Conservation (phyloP, 2,888 invertebrate species). For the Agrotis segetum region DNA sequence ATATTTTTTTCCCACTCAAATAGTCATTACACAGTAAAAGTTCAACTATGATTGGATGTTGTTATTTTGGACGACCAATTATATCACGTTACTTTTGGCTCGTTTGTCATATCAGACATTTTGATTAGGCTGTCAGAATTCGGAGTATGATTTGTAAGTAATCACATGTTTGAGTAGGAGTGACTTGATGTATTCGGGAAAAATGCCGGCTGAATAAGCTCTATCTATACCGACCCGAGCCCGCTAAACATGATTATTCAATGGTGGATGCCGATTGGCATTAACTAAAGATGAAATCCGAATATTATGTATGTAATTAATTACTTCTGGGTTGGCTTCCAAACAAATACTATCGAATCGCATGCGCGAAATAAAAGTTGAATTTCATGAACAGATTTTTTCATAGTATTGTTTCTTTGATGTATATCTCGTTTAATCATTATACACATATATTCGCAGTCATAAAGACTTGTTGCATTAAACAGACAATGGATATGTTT, state of each 20-base stretch:
- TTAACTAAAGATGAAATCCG: background rate
- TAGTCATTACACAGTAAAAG: background rate
- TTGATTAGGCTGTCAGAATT: background rate
- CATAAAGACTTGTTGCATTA: conserved; percentile 22
- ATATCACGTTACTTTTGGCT: background rate
- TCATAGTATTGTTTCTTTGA: background rate
- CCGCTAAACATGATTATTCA: too few species aligned
- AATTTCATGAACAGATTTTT: background rate
- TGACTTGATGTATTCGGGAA: too few species aligned
- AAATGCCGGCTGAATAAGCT: too few species aligned
- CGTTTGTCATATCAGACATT: background rate
- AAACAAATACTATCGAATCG: too few species aligned
- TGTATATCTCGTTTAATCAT: background rate
- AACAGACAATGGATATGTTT: conserved; percentile 30
- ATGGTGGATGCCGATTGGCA: background rate
- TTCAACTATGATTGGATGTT: background rate
- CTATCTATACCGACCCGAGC: too few species aligned
- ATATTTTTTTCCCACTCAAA: background rate
- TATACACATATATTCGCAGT: background rate
- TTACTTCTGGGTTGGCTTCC: too few species aligned
- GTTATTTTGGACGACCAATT: conserved; percentile 10
- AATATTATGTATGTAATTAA: background rate
- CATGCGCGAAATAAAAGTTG: too few species aligned
- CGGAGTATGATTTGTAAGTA: background rate
- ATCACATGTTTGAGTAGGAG: too few species aligned